phyloP scores from a whole-genome alignment of 2,797 vertebrate species.

The Pangasius macronema region DNA sequence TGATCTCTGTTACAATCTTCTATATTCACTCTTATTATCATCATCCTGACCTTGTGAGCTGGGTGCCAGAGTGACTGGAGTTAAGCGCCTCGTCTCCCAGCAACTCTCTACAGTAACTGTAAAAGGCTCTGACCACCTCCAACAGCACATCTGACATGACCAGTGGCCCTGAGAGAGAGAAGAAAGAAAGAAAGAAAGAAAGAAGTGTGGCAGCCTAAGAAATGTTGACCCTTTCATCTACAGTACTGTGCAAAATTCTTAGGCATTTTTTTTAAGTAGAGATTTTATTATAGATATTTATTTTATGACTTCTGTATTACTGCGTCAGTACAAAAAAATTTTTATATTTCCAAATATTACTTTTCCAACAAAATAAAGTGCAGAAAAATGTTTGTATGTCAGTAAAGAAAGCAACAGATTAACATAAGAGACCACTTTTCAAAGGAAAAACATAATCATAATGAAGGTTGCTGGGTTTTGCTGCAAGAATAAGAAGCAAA shows the following conservation, averaged over 20 bases:
- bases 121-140: slow-evolving; percentile 91
- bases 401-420: not conserved
- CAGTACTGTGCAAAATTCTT: not conserved
- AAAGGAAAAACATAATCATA: no score
- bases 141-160: slow-evolving; percentile 86
- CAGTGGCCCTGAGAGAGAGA: slow-evolving; percentile 76
- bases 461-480: no score
- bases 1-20: not conserved
- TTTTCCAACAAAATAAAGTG: no score
- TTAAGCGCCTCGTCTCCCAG: slow-evolving; percentile 79
- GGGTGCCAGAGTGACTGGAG: slow-evolving; percentile 81
- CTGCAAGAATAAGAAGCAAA: no score
- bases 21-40: not conserved
- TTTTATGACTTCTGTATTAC: not conserved
- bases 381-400: not conserved
- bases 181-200: not conserved
- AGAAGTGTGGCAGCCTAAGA: not conserved
- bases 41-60: slow-evolving; percentile 78
- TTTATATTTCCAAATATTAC: no score
- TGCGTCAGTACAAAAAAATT: not conserved
- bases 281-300: not conserved
- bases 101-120: slow-evolving; percentile 85
- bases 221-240: not conserved
- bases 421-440: not conserved
- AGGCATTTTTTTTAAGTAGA: not conserved